Evolutionary conservation across 2,113 vertebrate genomes (phyloP).

Genomic region (Pangasianodon gigas): DNA sequence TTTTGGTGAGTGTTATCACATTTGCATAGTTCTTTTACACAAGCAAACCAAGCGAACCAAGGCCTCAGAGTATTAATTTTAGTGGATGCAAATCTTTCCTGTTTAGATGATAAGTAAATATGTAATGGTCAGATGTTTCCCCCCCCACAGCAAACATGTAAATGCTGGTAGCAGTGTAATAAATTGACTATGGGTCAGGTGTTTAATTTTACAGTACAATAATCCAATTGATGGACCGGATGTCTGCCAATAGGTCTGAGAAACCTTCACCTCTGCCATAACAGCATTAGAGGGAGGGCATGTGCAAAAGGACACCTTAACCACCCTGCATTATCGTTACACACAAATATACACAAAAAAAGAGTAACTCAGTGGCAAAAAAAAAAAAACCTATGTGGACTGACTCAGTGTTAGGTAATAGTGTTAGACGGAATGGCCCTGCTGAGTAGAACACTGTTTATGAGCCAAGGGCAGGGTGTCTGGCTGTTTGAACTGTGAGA

Average conservation of each 20-base stretch:
- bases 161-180: too few relatives aligned
- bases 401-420: neutral
- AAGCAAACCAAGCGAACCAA: too few relatives aligned
- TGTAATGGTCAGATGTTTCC: too few relatives aligned
- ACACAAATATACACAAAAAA: neutral
- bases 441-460: conserved; percentile 42
- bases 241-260: neutral
- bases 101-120: too few relatives aligned
- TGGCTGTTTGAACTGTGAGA: conserved; percentile 45
- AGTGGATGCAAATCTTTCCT: too few relatives aligned
- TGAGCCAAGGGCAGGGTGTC: neutral
- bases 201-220: neutral
- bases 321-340: neutral
- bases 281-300: too few relatives aligned
- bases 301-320: too few relatives aligned
- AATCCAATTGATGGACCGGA: neutral
- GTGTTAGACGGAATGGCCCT: conserved; percentile 1
- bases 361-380: too few relatives aligned
- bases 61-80: too few relatives aligned
- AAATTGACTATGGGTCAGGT: neutral
- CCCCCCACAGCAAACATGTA: too few relatives aligned
- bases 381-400: neutral
- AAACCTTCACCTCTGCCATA: neutral
- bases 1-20: too few relatives aligned
- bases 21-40: too few relatives aligned